phyloP scores from a whole-genome alignment of 2,113 vertebrate species.

The Tauraco erythrolophus region DNA sequence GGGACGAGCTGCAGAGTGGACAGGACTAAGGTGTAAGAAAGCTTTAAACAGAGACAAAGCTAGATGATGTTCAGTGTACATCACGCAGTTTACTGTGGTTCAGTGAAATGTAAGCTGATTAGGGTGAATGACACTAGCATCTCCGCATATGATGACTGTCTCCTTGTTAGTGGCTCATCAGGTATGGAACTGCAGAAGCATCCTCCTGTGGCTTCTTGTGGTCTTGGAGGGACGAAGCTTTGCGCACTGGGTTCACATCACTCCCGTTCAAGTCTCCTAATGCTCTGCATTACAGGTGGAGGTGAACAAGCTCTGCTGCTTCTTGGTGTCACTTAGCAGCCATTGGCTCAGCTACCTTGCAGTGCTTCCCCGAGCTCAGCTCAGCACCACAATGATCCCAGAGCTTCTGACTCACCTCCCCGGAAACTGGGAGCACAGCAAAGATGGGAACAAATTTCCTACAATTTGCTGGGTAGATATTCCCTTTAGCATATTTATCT shows the following conservation, averaged over 20 bases:
- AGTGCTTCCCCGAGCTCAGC: neutral
- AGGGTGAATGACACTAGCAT: rapidly evolving
- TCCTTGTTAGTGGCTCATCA: neutral
- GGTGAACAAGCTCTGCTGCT: neutral
- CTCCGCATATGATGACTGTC: neutral
- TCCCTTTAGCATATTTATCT: neutral
- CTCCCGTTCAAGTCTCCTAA: neutral
- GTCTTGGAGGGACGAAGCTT: neutral
- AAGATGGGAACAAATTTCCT: neutral
- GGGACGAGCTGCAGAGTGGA: neutral
- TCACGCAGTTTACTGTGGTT: neutral
- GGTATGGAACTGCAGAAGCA: neutral
- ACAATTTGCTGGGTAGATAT: neutral
- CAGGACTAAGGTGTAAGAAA: neutral
- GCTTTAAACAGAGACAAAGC: neutral
- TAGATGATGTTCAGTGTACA: neutral
- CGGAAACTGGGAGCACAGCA: neutral
- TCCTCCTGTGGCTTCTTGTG: neutral
- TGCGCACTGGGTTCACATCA: rapidly evolving
- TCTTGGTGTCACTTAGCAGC: neutral
- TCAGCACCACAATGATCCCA: neutral
- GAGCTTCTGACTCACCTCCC: neutral
- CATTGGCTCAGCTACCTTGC: neutral
- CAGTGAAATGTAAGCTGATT: neutral
- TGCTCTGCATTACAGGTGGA: neutral